A percentile compares a stretch with the other conserved stretches of the same genome.
Conservation (phyloP, 2,888 invertebrate genomes). For the Podabrus alpinus region DNA sequence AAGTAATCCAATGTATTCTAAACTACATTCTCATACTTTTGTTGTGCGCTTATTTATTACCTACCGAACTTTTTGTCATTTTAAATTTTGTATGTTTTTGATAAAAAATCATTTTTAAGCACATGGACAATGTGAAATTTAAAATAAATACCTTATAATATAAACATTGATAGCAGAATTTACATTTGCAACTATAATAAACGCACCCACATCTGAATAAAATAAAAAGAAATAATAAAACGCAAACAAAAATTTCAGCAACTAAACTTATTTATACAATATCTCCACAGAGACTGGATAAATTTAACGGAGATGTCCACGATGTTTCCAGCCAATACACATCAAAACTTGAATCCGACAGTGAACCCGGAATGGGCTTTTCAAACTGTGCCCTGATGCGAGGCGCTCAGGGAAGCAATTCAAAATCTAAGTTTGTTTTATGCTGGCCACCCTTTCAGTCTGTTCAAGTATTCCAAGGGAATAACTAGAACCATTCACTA, state of each 20-base stretch:
- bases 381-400: slow-evolving; percentile 43
- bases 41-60: too few relatives aligned
- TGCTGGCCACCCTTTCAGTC: slow-evolving; percentile 35
- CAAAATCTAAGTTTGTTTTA: slow-evolving; percentile 45
- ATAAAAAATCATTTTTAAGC: too few relatives aligned
- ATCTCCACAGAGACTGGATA: slow-evolving; percentile 41
- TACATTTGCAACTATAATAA: background rate
- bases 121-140: background rate
- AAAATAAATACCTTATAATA: background rate
- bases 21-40: background rate
- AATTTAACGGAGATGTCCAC: slow-evolving; percentile 43
- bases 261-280: slow-evolving; percentile 43
- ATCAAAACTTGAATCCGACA: slow-evolving; percentile 44
- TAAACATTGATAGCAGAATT: background rate
- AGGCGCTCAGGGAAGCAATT: slow-evolving; percentile 41
- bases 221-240: slow-evolving; percentile 22
- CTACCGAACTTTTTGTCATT: too few relatives aligned
- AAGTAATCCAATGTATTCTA: background rate
- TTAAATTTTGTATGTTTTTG: too few relatives aligned
- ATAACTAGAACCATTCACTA: slow-evolving; percentile 28
- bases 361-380: slow-evolving; percentile 42
- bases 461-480: slow-evolving; percentile 31
- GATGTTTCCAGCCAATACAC: slow-evolving; percentile 47
- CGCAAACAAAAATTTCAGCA: slow-evolving; percentile 29
- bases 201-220: background rate